A percentile compares a stretch with the other conserved stretches of the same genome.
phyloP scores from a whole-genome alignment of 1,140 invertebrate genomes.

The Triops cancriformis region DNA sequence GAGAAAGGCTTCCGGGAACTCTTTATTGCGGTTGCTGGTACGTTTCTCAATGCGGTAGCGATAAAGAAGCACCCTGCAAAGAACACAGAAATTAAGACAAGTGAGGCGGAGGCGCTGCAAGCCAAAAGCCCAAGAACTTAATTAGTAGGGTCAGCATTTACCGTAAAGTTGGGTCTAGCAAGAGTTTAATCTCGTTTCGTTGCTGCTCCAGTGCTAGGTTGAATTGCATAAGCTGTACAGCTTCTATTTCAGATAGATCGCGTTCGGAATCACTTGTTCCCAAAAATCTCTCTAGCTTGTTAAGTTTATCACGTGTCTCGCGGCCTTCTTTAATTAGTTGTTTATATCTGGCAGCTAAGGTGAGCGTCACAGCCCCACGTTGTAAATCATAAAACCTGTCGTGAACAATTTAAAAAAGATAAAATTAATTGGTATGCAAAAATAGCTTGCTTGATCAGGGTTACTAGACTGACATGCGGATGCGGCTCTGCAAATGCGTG shows the following conservation, averaged over 20 bases:
- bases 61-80: not conserved
- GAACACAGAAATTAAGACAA: not conserved
- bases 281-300: not conserved
- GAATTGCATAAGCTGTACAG: not conserved
- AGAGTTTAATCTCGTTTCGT: not conserved
- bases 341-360: not conserved
- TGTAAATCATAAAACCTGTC: constrained; percentile 26
- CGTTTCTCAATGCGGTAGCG: not conserved
- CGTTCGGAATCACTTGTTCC: not conserved
- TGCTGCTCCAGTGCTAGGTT: not conserved
- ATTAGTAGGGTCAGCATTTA: not conserved
- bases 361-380: not conserved
- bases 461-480: constrained; percentile 16
- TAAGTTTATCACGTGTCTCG: not conserved
- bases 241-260: not conserved
- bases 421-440: not conserved
- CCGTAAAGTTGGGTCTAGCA: constrained; percentile 5
- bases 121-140: too few species aligned
- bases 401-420: not conserved
- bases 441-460: not conserved
- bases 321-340: constrained; percentile 6
- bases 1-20: not conserved
- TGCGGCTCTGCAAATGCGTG: constrained; percentile 16
- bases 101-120: too few species aligned
- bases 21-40: not conserved